Conservation (phyloP, 1,140 invertebrate species). For the Zaprionus nigranus region DNA sequence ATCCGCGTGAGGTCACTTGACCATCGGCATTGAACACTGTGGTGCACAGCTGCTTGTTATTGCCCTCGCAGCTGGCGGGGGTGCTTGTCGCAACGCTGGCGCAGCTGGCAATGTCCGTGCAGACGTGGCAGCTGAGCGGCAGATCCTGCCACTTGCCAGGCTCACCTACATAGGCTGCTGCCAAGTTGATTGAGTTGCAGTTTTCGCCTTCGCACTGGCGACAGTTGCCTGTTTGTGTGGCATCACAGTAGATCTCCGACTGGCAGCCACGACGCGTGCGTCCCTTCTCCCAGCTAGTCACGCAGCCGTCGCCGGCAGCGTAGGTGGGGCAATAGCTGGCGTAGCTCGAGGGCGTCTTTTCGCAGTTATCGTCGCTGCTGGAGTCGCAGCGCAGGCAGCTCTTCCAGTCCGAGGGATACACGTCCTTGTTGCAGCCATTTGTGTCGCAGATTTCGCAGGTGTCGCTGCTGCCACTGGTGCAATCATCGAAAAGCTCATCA, state of each 20-base stretch:
- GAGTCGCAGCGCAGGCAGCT: constrained; percentile 75
- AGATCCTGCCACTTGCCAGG: constrained; percentile 74
- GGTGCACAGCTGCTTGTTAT: constrained; percentile 71
- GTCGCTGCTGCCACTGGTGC: constrained; percentile 37
- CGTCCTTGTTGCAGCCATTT: constrained; percentile 55
- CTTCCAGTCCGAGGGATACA: constrained; percentile 63
- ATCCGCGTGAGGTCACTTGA: constrained; percentile 62
- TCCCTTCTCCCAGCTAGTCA: constrained; percentile 51
- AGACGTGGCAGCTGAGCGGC: constrained; percentile 61
- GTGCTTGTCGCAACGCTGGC: not conserved
- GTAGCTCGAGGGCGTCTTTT: constrained; percentile 41
- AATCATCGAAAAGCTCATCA: constrained; percentile 65
- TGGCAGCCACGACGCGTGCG: constrained; percentile 69
- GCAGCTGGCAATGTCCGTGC: constrained; percentile 48
- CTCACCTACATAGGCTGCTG: constrained; percentile 58
- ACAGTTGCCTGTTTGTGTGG: constrained; percentile 47
- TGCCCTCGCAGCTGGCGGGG: constrained; percentile 53
- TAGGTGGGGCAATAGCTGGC: constrained; percentile 57
- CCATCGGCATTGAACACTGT: constrained; percentile 62
- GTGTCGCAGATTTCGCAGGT: constrained; percentile 54
- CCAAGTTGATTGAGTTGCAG: constrained; percentile 62
- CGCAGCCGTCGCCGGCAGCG: constrained; percentile 53
- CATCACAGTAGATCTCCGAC: constrained; percentile 68
- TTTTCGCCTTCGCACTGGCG: constrained; percentile 54
- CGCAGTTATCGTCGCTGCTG: constrained; percentile 49